A percentile compares a stretch with the other conserved stretches of the same genome.
These are phyloP conservation scores for Mystacornis crossleyi DNA, from an alignment of 2,113 vertebrate species.

Conservation along the genomic window DNA sequence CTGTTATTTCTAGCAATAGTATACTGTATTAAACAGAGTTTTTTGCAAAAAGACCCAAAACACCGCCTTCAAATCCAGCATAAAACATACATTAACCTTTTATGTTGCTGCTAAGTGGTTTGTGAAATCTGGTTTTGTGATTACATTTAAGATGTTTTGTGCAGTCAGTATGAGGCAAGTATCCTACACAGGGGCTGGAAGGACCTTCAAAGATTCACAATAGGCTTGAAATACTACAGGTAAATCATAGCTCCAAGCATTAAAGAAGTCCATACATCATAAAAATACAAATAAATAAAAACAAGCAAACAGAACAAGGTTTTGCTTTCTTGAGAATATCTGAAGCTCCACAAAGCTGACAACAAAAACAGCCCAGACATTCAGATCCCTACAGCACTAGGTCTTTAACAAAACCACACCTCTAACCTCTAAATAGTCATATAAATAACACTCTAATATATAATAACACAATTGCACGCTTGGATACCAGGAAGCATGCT, in stretches of 20 bases:
- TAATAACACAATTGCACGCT: not conserved
- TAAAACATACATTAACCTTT: not conserved
- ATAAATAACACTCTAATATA: not conserved
- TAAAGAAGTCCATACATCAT: not conserved
- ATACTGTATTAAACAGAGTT: not conserved
- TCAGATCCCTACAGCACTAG: not conserved
- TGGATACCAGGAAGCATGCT: not conserved
- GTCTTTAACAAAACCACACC: not conserved
- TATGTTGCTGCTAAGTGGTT: not conserved
- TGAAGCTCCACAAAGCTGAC: not conserved
- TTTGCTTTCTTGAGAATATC: not conserved
- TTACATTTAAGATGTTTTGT: conserved; percentile 1
- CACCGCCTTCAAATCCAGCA: not conserved
- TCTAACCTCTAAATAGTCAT: not conserved
- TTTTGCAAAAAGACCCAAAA: not conserved
- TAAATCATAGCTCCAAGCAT: not conserved
- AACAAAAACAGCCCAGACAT: not conserved
- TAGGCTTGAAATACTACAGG: not conserved
- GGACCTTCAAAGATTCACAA: not conserved
- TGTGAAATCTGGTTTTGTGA: not conserved
- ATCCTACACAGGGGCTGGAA: not conserved
- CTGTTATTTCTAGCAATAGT: not conserved
- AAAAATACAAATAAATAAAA: not conserved
- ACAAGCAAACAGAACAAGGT: not conserved
- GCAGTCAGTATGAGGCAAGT: not conserved